phyloP scores from a whole-genome alignment of 2,113 vertebrate genomes.

The Sceloporus undulatus region DNA sequence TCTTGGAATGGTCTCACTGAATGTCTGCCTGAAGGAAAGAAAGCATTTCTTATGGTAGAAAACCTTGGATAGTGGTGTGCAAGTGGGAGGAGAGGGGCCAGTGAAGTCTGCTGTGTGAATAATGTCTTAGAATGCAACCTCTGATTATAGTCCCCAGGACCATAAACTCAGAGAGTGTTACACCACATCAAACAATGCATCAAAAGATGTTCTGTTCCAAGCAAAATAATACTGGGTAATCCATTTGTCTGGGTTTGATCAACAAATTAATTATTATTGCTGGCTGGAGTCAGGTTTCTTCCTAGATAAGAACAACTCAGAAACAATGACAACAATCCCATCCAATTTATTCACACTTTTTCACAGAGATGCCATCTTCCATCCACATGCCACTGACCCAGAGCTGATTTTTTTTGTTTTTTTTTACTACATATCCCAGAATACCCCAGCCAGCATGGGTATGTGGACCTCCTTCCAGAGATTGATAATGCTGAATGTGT shows the following conservation, averaged over 20 bases:
- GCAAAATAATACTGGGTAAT: fast-evolving
- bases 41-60: conserved; percentile 11
- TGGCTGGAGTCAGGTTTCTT: neutral
- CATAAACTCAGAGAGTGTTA: fast-evolving
- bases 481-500: too few species aligned
- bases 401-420: neutral
- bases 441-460: too few species aligned
- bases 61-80: neutral
- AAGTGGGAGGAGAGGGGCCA: neutral
- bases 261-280: neutral
- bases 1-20: conserved; percentile 9
- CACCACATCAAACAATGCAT: fast-evolving
- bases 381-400: fast-evolving
- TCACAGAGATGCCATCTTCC: neutral
- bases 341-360: neutral
- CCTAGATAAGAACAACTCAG: neutral
- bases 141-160: neutral
- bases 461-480: too few species aligned
- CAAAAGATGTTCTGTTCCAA: neutral
- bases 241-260: neutral
- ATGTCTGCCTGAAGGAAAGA: conserved; percentile 19
- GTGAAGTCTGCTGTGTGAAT: neutral
- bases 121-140: fast-evolving
- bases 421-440: too few species aligned
- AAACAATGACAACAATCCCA: neutral